Evolutionary conservation across 1,140 invertebrate species (phyloP).

Genomic region (Bombus soroeensis): DNA sequence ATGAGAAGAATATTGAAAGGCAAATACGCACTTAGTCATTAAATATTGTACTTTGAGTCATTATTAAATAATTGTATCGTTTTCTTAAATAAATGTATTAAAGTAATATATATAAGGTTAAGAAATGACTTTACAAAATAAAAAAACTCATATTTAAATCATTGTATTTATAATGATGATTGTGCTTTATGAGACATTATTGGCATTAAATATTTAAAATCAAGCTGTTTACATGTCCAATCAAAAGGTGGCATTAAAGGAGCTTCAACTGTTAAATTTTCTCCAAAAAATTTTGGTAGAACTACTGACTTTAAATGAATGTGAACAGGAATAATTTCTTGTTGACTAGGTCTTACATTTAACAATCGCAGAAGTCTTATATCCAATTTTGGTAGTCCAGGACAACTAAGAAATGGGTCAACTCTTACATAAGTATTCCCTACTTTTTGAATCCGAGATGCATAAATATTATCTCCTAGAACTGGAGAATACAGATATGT

Average conservation of each 20-base stretch:
- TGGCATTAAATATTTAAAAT: slow-evolving; percentile 56
- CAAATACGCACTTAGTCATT: slow-evolving; percentile 88
- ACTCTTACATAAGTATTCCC: slow-evolving; percentile 74
- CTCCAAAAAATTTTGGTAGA: slow-evolving; percentile 61
- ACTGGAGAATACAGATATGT: slow-evolving; percentile 77
- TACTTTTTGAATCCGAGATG: slow-evolving; percentile 75
- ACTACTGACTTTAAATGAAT: slow-evolving; percentile 73
- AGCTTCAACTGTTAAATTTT: slow-evolving; percentile 73
- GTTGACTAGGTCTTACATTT: slow-evolving; percentile 47
- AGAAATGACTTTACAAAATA: not conserved
- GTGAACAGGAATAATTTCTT: slow-evolving; percentile 78
- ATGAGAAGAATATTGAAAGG: slow-evolving; percentile 91
- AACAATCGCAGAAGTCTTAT: slow-evolving; percentile 60
- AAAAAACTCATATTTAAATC: not conserved
- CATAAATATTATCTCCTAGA: slow-evolving; percentile 80
- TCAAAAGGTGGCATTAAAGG: slow-evolving; percentile 75
- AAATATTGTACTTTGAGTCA: slow-evolving; percentile 53
- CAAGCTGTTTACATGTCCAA: slow-evolving; percentile 76
- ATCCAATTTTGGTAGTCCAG: slow-evolving; percentile 66
- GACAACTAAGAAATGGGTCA: slow-evolving; percentile 70
- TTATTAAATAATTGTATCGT: slow-evolving; percentile 8
- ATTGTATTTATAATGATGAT: not conserved
- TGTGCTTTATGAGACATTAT: not conserved
- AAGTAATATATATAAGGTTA: not conserved
- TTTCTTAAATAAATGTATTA: slow-evolving; percentile 1